Evolutionary conservation across 1,140 invertebrate genomes (phyloP).

Genomic region (Anoplolepis gracilipes): DNA sequence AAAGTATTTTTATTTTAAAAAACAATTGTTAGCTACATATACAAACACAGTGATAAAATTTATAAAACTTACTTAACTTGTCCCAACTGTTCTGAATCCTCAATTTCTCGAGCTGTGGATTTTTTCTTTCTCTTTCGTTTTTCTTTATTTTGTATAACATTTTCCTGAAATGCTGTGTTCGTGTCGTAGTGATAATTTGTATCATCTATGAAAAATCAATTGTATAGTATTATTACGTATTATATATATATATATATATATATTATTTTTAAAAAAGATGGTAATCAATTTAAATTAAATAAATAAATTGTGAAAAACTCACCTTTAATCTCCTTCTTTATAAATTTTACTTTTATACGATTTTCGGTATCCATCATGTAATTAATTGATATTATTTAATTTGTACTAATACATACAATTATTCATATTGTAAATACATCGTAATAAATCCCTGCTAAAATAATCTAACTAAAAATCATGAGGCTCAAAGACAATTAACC

Average conservation of each 20-base stretch:
- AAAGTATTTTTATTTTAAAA: no score
- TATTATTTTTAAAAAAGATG: no score
- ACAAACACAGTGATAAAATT: no score
- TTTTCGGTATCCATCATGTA: not conserved
- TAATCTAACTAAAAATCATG: not conserved
- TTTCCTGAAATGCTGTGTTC: not conserved
- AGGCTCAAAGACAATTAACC: not conserved
- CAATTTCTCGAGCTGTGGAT: not conserved
- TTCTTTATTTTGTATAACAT: slow-evolving; percentile 16
- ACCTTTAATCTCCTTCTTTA: not conserved
- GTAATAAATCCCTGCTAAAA: not conserved
- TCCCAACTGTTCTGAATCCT: not conserved
- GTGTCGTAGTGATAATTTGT: not conserved
- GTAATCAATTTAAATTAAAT: not conserved
- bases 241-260: no score
- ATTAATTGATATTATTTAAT: not conserved
- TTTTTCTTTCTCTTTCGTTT: slow-evolving; percentile 12
- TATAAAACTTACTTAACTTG: not conserved
- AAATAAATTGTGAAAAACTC: not conserved
- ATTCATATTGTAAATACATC: slow-evolving; percentile 5
- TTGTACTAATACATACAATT: not conserved
- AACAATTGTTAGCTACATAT: no score
- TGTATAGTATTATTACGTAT: not conserved
- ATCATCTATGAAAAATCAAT: not conserved
- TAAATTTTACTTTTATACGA: not conserved